Evolutionary conservation across 2,888 invertebrate genomes (phyloP), one percentile per base, ranked within the genome.

Genomic region (Phrixothrix hirtus): DNA sequence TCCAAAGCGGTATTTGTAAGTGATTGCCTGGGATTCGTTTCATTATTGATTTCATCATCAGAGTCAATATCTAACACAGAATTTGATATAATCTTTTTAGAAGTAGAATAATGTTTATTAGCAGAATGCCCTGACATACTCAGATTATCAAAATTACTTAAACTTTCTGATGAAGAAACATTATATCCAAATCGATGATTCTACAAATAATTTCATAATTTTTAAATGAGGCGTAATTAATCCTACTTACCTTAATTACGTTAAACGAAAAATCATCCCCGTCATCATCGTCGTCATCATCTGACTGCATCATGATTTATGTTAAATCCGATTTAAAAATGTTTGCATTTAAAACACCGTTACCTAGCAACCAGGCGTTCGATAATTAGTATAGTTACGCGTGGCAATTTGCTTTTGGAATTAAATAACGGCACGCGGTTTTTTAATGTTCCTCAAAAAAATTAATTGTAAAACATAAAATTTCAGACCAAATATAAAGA

Each of bases 61-160:
- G 49, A 43, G 76, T 96, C 96, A 4, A 13, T 25, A 14, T 49
- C 43, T 16, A 43, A 31, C 10, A 36, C 5, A 11, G 17, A 15
- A 15, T 42, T 35, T 10, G 43, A 21, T n/a, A n/a, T n/a, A 2
- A 29, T 9, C 12, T 12, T 21, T 30, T 36, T n/a, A 9, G 30
- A 25, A 25, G 29, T 37, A 10, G 43, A 30, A 17, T 35, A 49
- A 14, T 37, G 36, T 37, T 43, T 49, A 12, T n/a, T 26, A n/a
- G 32, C 21, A 7, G 42, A 16, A 75, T 96, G 96, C 17, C 38
- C 21, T 6, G 41, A 46, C 52, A 45, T 51, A 77, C 95, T 95
- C 14, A 30, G 11, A 25, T 11, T 27, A 7, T 31, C 32, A 2
- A 42, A 26, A 7, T 27, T 31, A 1, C 21, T 37, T 2, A 87